phyloP scores from a whole-genome alignment of 2,888 invertebrate genomes.

The Drosophila neutralis region DNA sequence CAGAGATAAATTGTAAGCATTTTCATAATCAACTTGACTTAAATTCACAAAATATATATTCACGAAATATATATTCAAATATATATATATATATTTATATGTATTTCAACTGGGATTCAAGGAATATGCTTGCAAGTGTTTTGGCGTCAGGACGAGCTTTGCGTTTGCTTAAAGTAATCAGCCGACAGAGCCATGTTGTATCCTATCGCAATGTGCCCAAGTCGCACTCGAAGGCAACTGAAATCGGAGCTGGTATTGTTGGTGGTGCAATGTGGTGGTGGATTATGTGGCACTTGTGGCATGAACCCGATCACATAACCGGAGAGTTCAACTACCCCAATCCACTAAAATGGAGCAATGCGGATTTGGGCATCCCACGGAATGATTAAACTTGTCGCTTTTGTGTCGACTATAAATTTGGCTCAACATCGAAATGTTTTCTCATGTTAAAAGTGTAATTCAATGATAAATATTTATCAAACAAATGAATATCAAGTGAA shows the following conservation, averaged over 20 bases:
- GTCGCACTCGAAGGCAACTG: slow-evolving; percentile 85
- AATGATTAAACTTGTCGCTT: slow-evolving; percentile 79
- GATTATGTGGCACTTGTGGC: slow-evolving; percentile 91
- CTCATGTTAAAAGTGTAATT: not conserved
- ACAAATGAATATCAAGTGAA: not conserved
- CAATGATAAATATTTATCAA: not conserved
- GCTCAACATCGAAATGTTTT: not conserved
- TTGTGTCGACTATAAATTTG: not conserved
- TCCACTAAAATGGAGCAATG: slow-evolving; percentile 90
- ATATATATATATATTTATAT: not conserved
- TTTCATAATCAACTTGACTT: not conserved
- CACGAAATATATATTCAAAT: too few relatives aligned
- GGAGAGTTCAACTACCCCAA: slow-evolving; percentile 92
- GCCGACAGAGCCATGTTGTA: slow-evolving; percentile 82
- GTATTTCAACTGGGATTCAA: not conserved
- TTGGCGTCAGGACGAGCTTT: slow-evolving; percentile 2
- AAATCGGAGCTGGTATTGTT: slow-evolving; percentile 86
- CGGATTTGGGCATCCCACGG: slow-evolving; percentile 93
- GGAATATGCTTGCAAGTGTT: slow-evolving; percentile 29
- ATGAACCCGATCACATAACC: slow-evolving; percentile 90
- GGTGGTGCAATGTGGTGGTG: slow-evolving; percentile 94
- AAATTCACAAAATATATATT: not conserved
- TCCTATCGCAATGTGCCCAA: slow-evolving; percentile 88
- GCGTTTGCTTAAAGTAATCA: slow-evolving; percentile 21
- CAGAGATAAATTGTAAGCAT: not conserved